Conservation (phyloP, 2,888 invertebrate species). For the Agrotis segetum region DNA sequence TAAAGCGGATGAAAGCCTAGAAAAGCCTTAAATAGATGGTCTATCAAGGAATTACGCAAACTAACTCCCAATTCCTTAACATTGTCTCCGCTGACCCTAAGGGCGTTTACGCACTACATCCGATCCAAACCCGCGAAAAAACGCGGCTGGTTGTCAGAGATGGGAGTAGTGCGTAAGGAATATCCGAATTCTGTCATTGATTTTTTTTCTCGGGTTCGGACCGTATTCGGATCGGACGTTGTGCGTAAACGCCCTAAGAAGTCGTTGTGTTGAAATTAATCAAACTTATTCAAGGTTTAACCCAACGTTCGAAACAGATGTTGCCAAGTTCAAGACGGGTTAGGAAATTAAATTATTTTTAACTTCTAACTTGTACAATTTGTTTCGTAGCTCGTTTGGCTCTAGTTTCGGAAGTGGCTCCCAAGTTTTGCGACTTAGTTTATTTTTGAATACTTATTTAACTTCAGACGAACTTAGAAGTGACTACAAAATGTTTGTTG, state of each 20-base stretch:
- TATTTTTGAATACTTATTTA: conserved; percentile 23
- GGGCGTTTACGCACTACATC: too few relatives aligned
- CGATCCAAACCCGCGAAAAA: too few relatives aligned
- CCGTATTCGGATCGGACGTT: too few relatives aligned
- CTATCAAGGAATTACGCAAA: not conserved
- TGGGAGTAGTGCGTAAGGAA: too few relatives aligned
- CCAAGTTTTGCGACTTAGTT: conserved; percentile 20
- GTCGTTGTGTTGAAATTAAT: conserved; percentile 60
- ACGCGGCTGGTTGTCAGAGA: too few relatives aligned
- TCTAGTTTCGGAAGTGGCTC: conserved; percentile 37
- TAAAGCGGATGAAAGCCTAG: too few relatives aligned
- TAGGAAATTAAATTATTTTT: conserved; percentile 53
- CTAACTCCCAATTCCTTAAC: not conserved
- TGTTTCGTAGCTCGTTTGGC: conserved; percentile 29
- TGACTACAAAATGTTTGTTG: not conserved
- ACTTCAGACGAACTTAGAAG: not conserved
- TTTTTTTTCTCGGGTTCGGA: too few relatives aligned
- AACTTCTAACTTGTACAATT: conserved; percentile 34
- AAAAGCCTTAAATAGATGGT: too few relatives aligned
- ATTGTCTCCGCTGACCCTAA: conserved; percentile 8
- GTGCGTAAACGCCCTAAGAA: too few relatives aligned
- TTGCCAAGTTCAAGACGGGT: conserved; percentile 44
- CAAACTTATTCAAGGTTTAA: conserved; percentile 50
- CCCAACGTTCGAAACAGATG: conserved; percentile 54
- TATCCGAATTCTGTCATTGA: too few relatives aligned